phyloP scores from a whole-genome alignment of 2,888 invertebrate species.

The Lacanobia wlatinum region DNA sequence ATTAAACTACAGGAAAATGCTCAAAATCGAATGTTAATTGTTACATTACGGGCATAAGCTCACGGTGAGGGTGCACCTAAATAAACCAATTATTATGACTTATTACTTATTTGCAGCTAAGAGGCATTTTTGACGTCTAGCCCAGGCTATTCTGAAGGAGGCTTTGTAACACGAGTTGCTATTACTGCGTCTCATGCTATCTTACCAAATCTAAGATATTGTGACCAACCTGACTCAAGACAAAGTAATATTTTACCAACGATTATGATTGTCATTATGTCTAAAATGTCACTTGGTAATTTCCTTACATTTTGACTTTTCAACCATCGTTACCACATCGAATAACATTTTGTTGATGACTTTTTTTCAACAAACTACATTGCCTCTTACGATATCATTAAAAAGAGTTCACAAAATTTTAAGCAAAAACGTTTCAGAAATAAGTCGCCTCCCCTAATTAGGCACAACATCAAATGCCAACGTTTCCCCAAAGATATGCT shows the following conservation, averaged over 20 bases:
- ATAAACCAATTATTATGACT: no score
- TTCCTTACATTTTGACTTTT: neutral
- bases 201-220: neutral
- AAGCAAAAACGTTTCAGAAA: constrained; percentile 6
- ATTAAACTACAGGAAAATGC: no score
- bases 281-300: neutral
- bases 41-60: no score
- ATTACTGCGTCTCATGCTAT: neutral
- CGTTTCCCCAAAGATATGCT: constrained; percentile 36
- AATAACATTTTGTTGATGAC: no score
- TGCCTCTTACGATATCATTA: neutral
- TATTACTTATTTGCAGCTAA: no score
- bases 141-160: no score
- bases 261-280: neutral
- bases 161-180: neutral
- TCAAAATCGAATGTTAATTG: no score
- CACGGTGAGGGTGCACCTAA: no score
- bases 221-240: neutral
- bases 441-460: constrained; percentile 13
- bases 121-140: neutral
- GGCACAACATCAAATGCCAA: constrained; percentile 19
- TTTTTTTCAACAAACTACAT: no score
- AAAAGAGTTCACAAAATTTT: neutral
- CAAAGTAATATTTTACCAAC: neutral
- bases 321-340: neutral